Conservation (phyloP, 2,113 vertebrate species). For the Gulo gulo region DNA sequence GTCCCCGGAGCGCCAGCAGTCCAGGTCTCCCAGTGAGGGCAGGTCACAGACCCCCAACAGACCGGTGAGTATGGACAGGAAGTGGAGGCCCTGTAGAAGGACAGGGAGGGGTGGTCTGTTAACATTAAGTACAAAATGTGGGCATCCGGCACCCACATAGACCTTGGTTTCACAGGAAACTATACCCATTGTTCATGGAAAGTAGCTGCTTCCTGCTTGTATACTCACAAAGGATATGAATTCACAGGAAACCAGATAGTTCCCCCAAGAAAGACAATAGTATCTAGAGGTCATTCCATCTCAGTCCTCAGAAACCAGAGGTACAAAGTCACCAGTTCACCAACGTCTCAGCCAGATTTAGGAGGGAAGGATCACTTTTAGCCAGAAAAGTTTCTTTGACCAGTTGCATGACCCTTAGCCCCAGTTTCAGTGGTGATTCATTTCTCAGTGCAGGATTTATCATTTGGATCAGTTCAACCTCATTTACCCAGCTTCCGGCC, state of each 20-base stretch:
- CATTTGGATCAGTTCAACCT: background rate
- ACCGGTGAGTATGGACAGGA: conserved; percentile 82
- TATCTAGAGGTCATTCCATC: background rate
- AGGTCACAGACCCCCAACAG: conserved; percentile 84
- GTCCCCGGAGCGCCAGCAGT: conserved; percentile 86
- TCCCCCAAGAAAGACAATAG: background rate
- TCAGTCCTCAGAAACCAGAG: background rate
- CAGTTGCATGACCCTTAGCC: background rate
- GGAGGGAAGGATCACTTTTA: background rate
- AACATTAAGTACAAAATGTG: background rate
- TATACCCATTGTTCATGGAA: background rate
- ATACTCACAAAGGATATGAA: background rate
- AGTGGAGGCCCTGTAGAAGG: background rate
- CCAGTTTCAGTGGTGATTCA: background rate
- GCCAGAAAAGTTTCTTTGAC: background rate
- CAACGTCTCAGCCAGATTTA: background rate
- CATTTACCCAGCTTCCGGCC: background rate
- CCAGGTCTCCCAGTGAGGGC: conserved; percentile 92
- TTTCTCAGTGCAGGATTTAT: background rate
- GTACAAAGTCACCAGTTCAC: background rate
- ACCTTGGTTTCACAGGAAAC: background rate
- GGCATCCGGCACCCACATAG: background rate
- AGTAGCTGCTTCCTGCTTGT: background rate
- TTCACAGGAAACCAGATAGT: background rate
- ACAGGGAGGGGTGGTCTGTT: background rate